Base-by-base conservation (phyloP, 2,113 vertebrate species). In the Phalacrocorax carbo region DNA sequence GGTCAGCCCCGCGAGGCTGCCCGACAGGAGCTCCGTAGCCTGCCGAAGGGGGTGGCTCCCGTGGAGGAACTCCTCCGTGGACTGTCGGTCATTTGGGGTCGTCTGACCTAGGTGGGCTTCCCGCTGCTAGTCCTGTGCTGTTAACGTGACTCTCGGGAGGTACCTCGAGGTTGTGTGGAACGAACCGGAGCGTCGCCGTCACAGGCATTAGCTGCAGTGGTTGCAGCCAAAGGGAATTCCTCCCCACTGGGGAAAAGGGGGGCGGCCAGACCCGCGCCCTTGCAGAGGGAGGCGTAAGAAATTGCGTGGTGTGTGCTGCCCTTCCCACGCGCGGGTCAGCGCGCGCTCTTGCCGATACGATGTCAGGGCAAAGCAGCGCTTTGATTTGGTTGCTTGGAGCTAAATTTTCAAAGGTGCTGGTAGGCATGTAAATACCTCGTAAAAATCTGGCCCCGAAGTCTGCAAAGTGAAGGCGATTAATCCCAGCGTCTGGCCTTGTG, bases 11-110 rank as follows among this genome's bases (percentile, higher is more conserved):
- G 1, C 2, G 16, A 8, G 16, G 12, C 25, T 10, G 29, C 6
- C 13, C 10, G 1, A 2, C 6, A 1, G 49, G n/a, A 64, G 81
- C 26, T 15, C 9, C 18, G 1, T 0, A 13, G 0, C 42, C 51
- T 55, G 10, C 15, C 40, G 1, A 1, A 2, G 5, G 16, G 57
- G 48, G 20, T 3, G 46, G 25, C 49, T 62, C 27, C 34, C 13
- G 2, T 22, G 0, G 7, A 19, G 52, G 21, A 15, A 13, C 22
- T 3, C 32, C 21, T 15, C 36, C 3, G 8, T 3, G 30, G 23
- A 3, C 19, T 3, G 4, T 25, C 7, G 4, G 10, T 30, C 19
- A 0, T 7, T 15, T 20, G 38, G 48, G 38, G 30, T 7, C 40
- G 6, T 4, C 42, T 13, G 15, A 14, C 12, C 16, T 13, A 3